Conservation (phyloP, 2,113 vertebrate species). For the Echinops telfairi region DNA sequence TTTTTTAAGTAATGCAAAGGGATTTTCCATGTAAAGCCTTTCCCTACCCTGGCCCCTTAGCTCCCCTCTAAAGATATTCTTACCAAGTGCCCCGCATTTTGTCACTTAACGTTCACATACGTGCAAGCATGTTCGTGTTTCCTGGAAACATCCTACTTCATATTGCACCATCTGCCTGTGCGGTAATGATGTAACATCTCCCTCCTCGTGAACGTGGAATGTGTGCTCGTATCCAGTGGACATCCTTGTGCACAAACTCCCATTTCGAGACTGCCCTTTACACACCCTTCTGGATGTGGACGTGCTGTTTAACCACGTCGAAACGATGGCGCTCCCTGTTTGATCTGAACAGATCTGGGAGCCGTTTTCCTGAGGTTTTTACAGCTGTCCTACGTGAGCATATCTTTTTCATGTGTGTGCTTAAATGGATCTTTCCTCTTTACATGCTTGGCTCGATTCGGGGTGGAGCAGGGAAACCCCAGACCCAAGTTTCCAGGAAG, state of each 20-base stretch:
- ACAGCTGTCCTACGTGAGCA: neutral
- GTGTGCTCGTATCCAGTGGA: neutral
- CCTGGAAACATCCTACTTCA: neutral
- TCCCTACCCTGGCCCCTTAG: neutral
- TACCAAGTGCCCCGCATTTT: neutral
- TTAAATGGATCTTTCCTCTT: constrained; percentile 18
- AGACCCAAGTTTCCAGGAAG: constrained; percentile 94
- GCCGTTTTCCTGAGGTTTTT: neutral
- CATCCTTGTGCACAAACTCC: neutral
- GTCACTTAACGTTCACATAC: neutral
- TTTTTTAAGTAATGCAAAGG: neutral
- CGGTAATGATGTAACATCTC: neutral
- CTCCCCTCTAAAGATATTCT: neutral
- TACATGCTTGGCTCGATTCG: constrained; percentile 44
- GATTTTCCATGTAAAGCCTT: neutral
- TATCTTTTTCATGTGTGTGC: neutral
- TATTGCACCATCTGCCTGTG: neutral
- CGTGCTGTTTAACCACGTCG: neutral
- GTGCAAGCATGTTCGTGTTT: neutral
- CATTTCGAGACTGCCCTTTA: neutral
- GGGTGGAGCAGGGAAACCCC: constrained; percentile 89
- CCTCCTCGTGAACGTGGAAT: neutral
- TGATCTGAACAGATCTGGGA: neutral
- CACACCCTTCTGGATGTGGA: neutral
- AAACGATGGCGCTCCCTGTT: neutral